Evolutionary conservation across 2,888 invertebrate genomes (phyloP).

Genomic region (Dasysyrphus albostriatus): DNA sequence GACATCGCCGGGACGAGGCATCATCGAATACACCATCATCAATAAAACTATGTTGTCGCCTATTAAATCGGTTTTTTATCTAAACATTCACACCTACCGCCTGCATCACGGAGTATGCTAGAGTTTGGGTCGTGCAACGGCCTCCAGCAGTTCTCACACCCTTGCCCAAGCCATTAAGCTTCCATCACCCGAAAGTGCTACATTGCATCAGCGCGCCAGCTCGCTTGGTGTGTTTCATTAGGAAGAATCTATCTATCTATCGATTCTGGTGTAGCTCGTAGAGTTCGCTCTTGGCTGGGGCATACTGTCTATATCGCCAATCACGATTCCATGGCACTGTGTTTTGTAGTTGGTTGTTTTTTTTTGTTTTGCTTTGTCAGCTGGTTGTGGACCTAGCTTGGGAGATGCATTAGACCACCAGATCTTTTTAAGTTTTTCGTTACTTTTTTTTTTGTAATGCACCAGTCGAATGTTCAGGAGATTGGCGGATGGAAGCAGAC

Average conservation of each 20-base stretch:
- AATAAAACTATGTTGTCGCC: conserved; percentile 66
- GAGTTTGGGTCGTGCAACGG: conserved; percentile 66
- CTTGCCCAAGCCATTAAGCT: conserved; percentile 74
- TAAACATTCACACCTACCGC: conserved; percentile 65
- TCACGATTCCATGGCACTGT: conserved; percentile 70
- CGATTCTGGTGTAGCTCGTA: conserved; percentile 58
- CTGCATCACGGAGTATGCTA: conserved; percentile 16
- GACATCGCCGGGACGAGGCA: background rate
- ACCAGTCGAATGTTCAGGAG: conserved; percentile 31
- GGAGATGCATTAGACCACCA: conserved; percentile 69
- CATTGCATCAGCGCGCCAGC: conserved; percentile 61
- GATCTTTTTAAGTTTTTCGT: conserved; percentile 38
- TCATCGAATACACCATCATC: conserved; percentile 41
- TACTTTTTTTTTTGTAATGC: conserved; percentile 21
- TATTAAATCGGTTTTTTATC: conserved; percentile 60
- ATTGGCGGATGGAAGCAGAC: conserved; percentile 43
- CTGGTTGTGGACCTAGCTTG: conserved; percentile 21
- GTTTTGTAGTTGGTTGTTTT: conserved; percentile 29
- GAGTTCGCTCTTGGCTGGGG: conserved; percentile 44
- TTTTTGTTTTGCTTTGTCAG: conserved; percentile 17
- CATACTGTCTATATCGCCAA: conserved; percentile 73
- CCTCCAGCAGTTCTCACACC: conserved; percentile 75
- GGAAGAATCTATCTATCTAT: conserved; percentile 71
- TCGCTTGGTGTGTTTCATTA: conserved; percentile 67
- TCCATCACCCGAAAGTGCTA: conserved; percentile 74